A percentile compares a stretch with the other conserved stretches of the same genome.
These are phyloP conservation scores for Muscina levida DNA, from an alignment of 2,888 invertebrate species.

Conservation along the genomic window DNA sequence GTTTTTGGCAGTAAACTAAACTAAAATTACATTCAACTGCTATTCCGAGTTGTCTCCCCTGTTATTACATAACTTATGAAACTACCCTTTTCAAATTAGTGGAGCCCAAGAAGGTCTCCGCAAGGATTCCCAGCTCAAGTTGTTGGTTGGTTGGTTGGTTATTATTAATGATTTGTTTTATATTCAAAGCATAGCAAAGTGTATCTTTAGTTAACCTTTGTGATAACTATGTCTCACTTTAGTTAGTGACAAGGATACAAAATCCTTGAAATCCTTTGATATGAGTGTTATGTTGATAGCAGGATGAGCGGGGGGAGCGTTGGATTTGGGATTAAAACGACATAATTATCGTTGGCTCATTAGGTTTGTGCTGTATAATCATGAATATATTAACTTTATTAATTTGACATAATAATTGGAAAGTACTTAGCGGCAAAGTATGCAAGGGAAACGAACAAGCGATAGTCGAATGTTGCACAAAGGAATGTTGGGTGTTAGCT, in stretches of 20 bases:
- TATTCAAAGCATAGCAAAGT: constrained; percentile 47
- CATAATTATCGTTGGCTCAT: constrained; percentile 47
- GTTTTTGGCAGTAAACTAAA: constrained; percentile 16
- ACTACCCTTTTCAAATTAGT: neutral
- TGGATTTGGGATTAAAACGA: constrained; percentile 45
- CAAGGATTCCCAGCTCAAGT: neutral
- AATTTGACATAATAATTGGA: constrained; percentile 12
- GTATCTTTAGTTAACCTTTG: constrained; percentile 23
- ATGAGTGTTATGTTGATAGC: too few species aligned
- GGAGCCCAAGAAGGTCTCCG: neutral
- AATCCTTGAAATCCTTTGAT: too few species aligned
- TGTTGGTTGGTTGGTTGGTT: constrained; percentile 6
- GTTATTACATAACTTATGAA: too few species aligned
- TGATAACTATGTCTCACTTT: neutral
- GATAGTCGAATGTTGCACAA: too few species aligned
- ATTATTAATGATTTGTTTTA: constrained; percentile 63
- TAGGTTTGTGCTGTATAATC: constrained; percentile 12
- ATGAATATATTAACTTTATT: constrained; percentile 20
- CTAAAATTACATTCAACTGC: neutral
- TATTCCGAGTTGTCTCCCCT: neutral
- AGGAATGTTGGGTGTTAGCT: too few species aligned
- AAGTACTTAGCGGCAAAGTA: neutral
- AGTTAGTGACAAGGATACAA: too few species aligned
- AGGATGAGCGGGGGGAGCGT: neutral
- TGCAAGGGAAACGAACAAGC: too few species aligned